phyloP scores from a whole-genome alignment of 2,888 invertebrate species.

The Eucera pruinosa region DNA sequence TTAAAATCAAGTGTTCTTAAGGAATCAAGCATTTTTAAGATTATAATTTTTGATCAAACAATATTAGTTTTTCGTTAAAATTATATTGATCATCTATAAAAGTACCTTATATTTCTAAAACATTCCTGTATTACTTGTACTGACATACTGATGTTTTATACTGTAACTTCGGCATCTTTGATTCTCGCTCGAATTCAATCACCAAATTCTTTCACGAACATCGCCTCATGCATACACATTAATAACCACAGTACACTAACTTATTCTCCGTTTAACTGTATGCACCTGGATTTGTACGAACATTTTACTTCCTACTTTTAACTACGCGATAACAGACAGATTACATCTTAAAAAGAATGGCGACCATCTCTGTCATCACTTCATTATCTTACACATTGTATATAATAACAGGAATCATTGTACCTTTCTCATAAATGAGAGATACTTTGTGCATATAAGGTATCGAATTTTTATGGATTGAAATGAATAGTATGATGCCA shows the following conservation, averaged over 20 bases:
- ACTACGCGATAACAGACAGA: background rate
- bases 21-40: background rate
- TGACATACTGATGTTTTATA: constrained; percentile 38
- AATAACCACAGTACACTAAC: constrained; percentile 10
- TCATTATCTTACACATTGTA: constrained; percentile 6
- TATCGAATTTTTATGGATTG: too few relatives aligned
- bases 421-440: background rate
- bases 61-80: background rate
- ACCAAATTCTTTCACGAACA: constrained; percentile 11
- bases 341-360: constrained; percentile 19
- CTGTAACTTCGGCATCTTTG: constrained; percentile 48
- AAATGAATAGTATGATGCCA: background rate
- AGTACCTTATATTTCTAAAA: constrained; percentile 33
- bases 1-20: background rate
- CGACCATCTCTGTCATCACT: background rate
- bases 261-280: background rate
- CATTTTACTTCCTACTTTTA: constrained; percentile 22
- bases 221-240: background rate
- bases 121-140: constrained; percentile 10
- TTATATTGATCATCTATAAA: background rate
- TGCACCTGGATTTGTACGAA: constrained; percentile 5
- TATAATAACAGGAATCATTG: background rate
- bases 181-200: constrained; percentile 4
- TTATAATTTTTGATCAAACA: background rate
- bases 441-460: background rate